Evolutionary conservation across 2,113 vertebrate species (phyloP), one percentile per base, ranked within the genome.

Genomic region (Stigmatopora argus): DNA sequence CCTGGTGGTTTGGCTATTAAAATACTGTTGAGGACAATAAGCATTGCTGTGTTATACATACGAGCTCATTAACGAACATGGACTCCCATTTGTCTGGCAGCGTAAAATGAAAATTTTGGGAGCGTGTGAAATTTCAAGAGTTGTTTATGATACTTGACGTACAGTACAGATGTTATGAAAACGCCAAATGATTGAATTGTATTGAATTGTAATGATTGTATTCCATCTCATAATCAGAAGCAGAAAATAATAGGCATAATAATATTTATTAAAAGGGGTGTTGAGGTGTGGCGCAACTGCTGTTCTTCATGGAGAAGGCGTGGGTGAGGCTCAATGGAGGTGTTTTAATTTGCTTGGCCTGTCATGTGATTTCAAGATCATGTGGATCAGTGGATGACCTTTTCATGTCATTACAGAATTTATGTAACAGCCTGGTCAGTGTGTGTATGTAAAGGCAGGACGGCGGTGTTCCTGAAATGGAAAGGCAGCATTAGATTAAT

Each of bases 391-490:
- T 75, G 73, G 60, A 57, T 66, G 66, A 9, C 41, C 79, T 81
- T 85, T 85, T 85, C 45, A 79, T 82, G 75, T 73, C 61, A 67
- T 66, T 83, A 69, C 83, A 86, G 64, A 66, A 65, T 61, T 88
- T 85, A 85, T 81, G 70, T 74, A 87, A 89, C 69, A 70, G 62
- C 71, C 74, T 81, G 83, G 78, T 66, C 76, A 67, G 64, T 21
- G 62, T 21, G 59, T 66, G 71, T 73, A 74, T 71, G 81, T 78
- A 80, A 34, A 60, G 75, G 46, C 71, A 78, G 73, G 72, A 80
- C 77, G 75, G 65, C 48, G 0, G 65, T 66, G 75, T 79, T 80
- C 77, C 74, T 72, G 62, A 75, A 78, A 75, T 57, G 55, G 57
- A 58, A 48, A 69, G 26, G 64, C 48, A 38, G 35, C 71, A 53